Conservation (phyloP, 2,797 vertebrate genomes). For the Cryptoprocta ferox region DNA sequence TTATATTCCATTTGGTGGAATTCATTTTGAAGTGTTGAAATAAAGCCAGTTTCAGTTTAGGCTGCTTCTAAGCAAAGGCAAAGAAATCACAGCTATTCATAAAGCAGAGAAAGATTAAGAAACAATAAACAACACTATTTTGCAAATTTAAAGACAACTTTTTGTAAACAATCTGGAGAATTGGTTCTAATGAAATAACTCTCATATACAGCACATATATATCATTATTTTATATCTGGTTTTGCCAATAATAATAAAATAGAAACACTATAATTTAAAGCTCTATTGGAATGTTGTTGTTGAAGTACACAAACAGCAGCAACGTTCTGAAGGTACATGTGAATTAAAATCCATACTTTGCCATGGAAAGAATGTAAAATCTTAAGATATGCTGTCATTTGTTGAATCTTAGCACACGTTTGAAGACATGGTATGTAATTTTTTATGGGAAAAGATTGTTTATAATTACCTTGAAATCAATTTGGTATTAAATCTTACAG, state of each 20-base stretch:
- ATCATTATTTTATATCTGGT: not conserved
- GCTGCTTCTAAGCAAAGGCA: not conserved
- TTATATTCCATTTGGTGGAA: constrained; percentile 23
- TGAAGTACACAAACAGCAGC: not conserved
- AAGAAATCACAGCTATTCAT: constrained; percentile 3
- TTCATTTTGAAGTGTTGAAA: not conserved
- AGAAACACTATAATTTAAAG: not conserved
- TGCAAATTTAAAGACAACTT: not conserved
- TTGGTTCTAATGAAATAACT: not conserved
- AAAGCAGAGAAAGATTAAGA: not conserved
- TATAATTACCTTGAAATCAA: not conserved
- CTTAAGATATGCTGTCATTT: not conserved
- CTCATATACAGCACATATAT: not conserved
- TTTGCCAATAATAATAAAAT: constrained; percentile 27
- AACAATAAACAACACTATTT: not conserved
- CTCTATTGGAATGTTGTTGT: not conserved
- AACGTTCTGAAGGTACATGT: not conserved
- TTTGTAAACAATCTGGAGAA: not conserved
- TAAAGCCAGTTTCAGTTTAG: constrained; percentile 14
- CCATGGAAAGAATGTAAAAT: not conserved
- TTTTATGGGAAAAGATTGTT: not conserved
- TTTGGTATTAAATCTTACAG: not conserved
- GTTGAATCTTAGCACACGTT: not conserved
- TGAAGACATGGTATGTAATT: not conserved
- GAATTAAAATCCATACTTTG: not conserved